Conservation (phyloP, 2,888 invertebrate species). For the Junonia oenone region DNA sequence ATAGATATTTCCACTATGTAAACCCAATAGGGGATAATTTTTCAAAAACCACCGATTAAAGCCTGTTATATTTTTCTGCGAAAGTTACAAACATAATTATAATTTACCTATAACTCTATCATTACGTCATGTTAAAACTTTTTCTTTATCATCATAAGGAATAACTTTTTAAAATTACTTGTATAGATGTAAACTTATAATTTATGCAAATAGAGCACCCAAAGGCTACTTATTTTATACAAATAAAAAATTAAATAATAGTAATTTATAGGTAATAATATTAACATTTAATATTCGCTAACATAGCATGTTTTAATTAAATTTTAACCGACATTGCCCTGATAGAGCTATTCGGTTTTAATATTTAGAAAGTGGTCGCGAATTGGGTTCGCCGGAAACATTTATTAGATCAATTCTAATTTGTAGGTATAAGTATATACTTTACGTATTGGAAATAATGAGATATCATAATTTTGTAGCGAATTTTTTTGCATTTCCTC, state of each 20-base stretch:
- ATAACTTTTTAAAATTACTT: too few relatives aligned
- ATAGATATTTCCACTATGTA: too few relatives aligned
- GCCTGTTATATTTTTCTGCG: too few relatives aligned
- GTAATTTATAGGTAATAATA: neutral
- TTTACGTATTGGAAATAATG: neutral
- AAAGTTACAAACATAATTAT: too few relatives aligned
- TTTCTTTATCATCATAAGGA: too few relatives aligned
- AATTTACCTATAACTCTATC: too few relatives aligned
- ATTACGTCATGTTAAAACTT: too few relatives aligned
- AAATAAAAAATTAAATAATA: neutral
- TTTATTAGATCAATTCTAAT: neutral
- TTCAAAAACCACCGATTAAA: too few relatives aligned
- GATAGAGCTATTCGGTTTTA: constrained; percentile 21
- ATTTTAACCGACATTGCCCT: constrained; percentile 16
- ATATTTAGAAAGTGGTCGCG: constrained; percentile 27
- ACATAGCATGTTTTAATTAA: constrained; percentile 5
- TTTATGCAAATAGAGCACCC: neutral
- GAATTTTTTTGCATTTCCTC: neutral
- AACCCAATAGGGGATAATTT: too few relatives aligned
- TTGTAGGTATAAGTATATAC: too few relatives aligned
- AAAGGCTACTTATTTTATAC: neutral
- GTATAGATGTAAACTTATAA: too few relatives aligned
- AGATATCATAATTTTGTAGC: neutral
- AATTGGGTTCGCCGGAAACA: constrained; percentile 13
- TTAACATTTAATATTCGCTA: neutral